Base-by-base conservation (phyloP, 1,140 invertebrate genomes). In the Brachionus angularis region DNA sequence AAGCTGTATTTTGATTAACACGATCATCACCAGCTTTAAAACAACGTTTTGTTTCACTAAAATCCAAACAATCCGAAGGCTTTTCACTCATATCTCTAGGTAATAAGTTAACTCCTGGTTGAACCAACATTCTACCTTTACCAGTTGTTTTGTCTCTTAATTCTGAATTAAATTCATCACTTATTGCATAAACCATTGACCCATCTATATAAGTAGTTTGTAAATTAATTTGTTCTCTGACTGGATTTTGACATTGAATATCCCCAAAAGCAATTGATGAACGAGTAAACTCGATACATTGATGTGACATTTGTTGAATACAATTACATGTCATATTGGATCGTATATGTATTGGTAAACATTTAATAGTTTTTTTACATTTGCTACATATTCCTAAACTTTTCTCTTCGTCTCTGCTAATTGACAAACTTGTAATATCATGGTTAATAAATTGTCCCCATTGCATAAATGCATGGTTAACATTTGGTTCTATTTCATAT, bases 1-100 rank as follows among this genome's bases (percentile, higher is more conserved):
- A 82, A 2, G 90, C 94, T 27, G 94, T 85, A 75, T 87, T 86
- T 78, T 96, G 92, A 81, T 96, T 97, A 0, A 87, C 87, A 72
- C 93, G 83, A 27, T 84, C 81, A 76, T 96, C 93, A 73, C 93
- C 94, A 18, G 10, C 80, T 79, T 53, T 50, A 33, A 71, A 71
- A 36, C 67, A 71, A 7, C 62, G 62, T 50, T 67, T 46, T 25
- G 46, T 42, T 33, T 67, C 18, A 16, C 29, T 67, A 67, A 67
- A 67, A 12, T 67, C 62, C 10, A 67, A 18, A 16, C 62, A 67
- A 25, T 67, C 62, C 12, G 62, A 67, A 14, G 62, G 62, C 36
- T 29, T 50, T 50, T 46, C 23, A 18, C 18, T 25, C 39, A 34
- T 16, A 92, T 90, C 0, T 96, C 84, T 78, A 97, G 98, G 79